Base-by-base conservation (phyloP, 2,113 vertebrate genomes). In the Labeo catla region DNA sequence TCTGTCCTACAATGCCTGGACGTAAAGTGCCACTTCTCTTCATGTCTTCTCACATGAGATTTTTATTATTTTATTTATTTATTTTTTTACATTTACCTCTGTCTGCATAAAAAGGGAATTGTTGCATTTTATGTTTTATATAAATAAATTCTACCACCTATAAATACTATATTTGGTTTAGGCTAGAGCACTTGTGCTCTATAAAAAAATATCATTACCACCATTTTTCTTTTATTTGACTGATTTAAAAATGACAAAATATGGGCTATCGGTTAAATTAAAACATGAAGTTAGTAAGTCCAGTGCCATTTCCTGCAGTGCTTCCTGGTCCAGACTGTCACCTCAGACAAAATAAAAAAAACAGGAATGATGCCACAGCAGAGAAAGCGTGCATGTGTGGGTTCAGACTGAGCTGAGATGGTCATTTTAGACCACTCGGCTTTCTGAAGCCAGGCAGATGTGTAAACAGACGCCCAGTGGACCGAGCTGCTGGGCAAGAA, bases 401-500 rank as follows among this genome's bases (percentile, higher is more conserved):
- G 43, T 45, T 66, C 23, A 21, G 34, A 50, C 39, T 6, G 59
- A 85, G 87, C 68, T n/a, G 49, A 82, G 36, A 47, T 34, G 16
- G 83, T 11, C 43, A 57, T 57, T 86, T 68, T 43, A 9, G 54
- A n/a, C 61, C 76, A 70, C 84, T 73, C 85, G 39, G 78, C 43
- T 68, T 45, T 54, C 72, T 65, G 39, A 45, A 50, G 76, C 61
- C 28, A 63, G 57, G 68, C 16, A 11, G 76, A 84, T 76, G 77
- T 92, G 91, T 91, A 93, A 93, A 93, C 90, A 88, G 88, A 87
- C 90, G 85, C 91, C 89, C 84, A 87, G 79, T 86, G 87, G 89
- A 86, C 86, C 86, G 90, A 88, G 92, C 90, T 92, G 92, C 91
- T 88, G 86, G 92, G 92, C 91, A 88, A 91, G 83, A 86, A 86